Percentiles rank a stretch among this genome's conserved stretches.
Evolutionary conservation across 2,797 vertebrate genomes (phyloP).

Genomic region (Aplochiton taeniatus): DNA sequence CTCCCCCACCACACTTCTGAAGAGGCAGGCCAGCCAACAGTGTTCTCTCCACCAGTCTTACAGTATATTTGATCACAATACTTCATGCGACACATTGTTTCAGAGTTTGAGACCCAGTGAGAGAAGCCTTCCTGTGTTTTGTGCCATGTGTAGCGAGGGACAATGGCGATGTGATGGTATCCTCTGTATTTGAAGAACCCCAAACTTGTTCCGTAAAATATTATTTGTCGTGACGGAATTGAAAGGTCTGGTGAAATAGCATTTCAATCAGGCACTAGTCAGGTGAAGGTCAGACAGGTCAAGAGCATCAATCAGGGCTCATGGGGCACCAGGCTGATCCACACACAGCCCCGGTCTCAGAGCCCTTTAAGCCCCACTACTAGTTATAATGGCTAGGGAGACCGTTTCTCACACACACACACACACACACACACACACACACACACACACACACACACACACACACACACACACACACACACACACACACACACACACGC

Average conservation of each 20-base stretch:
- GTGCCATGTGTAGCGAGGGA: too few relatives aligned
- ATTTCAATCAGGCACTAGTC: constrained; percentile 31
- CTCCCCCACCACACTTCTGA: constrained; percentile 44
- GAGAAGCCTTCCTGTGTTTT: too few relatives aligned
- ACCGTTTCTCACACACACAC: background rate
- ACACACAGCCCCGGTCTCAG: background rate
- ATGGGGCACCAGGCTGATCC: constrained; percentile 29
- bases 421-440: constrained; percentile 12
- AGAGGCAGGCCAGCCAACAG: constrained; percentile 62
- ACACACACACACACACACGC: background rate
- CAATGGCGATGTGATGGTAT: too few relatives aligned
- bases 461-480: background rate
- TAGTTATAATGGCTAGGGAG: constrained; percentile 32
- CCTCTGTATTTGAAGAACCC: too few relatives aligned
- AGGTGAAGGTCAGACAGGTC: constrained; percentile 45
- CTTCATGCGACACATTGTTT: too few relatives aligned
- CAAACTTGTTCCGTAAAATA: too few relatives aligned
- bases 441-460: constrained; percentile 1
- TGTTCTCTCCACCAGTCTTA: constrained; percentile 51
- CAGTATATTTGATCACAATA: too few relatives aligned
- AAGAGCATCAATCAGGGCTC: constrained; percentile 37
- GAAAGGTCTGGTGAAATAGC: too few relatives aligned
- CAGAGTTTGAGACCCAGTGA: too few relatives aligned
- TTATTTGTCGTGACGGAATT: too few relatives aligned
- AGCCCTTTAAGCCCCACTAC: constrained; percentile 27